Evolutionary conservation across 1,140 invertebrate species (phyloP).

Genomic region (Trichonephila clavipes): DNA sequence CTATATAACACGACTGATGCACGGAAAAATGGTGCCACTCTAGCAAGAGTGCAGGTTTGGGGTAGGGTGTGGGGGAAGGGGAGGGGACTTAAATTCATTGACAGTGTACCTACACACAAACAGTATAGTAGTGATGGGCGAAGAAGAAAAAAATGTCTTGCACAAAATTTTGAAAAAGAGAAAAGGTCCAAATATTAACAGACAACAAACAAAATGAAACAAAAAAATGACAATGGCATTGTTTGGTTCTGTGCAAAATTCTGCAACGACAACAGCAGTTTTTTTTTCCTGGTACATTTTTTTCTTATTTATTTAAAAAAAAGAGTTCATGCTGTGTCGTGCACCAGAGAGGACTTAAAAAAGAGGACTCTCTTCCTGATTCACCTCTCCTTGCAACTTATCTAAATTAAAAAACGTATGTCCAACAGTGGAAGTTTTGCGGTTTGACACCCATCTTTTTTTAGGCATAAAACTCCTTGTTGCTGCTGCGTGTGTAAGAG

Average conservation of each 20-base stretch:
- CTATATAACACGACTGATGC: constrained; percentile 66
- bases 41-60: constrained; percentile 10
- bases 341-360: constrained; percentile 24
- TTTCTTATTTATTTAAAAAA: constrained; percentile 30
- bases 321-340: constrained; percentile 33
- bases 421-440: constrained; percentile 19
- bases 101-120: constrained; percentile 6
- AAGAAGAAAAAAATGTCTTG: background rate
- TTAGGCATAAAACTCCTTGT: constrained; percentile 96
- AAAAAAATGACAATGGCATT: constrained; percentile 73
- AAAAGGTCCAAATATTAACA: constrained; percentile 44
- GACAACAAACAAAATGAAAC: constrained; percentile 71
- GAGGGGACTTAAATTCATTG: background rate
- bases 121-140: constrained; percentile 4
- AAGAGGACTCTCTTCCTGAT: constrained; percentile 27
- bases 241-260: constrained; percentile 69
- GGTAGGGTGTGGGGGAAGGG: background rate
- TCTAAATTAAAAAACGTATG: constrained; percentile 72
- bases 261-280: constrained; percentile 49
- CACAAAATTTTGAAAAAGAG: background rate
- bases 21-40: constrained; percentile 43
- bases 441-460: background rate
- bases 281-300: constrained; percentile 12
- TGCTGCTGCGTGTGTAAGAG: constrained; percentile 93
- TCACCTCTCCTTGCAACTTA: constrained; percentile 17